Evolutionary conservation across 2,113 vertebrate genomes (phyloP).

Genomic region (Nestor notabilis): DNA sequence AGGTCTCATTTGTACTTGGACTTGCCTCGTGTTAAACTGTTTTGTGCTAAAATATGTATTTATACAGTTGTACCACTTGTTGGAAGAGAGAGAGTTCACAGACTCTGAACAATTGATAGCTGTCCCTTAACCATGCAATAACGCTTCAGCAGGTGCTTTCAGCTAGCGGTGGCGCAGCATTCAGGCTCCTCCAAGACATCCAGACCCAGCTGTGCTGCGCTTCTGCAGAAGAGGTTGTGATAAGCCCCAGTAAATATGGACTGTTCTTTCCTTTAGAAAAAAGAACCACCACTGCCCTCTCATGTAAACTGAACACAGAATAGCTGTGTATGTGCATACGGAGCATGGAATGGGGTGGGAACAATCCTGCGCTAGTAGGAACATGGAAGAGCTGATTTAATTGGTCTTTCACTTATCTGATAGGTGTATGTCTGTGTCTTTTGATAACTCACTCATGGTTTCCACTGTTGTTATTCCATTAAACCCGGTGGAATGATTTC

Average conservation of each 20-base stretch:
- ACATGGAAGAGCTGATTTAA: slow-evolving; percentile 31
- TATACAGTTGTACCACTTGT: slow-evolving; percentile 65
- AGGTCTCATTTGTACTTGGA: slow-evolving; percentile 60
- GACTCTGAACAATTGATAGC: slow-evolving; percentile 40
- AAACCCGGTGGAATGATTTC: slow-evolving; percentile 66
- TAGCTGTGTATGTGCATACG: neutral
- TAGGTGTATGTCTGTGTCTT: slow-evolving; percentile 43
- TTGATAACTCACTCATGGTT: slow-evolving; percentile 38
- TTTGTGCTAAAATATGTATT: slow-evolving; percentile 73
- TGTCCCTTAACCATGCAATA: slow-evolving; percentile 60
- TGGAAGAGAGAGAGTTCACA: slow-evolving; percentile 46
- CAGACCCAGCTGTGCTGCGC: slow-evolving; percentile 39
- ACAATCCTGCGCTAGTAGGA: slow-evolving; percentile 1
- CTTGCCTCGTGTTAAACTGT: slow-evolving; percentile 67
- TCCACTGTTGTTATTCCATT: slow-evolving; percentile 60
- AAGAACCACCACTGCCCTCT: slow-evolving; percentile 62
- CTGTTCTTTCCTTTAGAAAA: slow-evolving; percentile 57
- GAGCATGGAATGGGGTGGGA: slow-evolving; percentile 52
- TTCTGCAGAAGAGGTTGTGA: slow-evolving; percentile 41
- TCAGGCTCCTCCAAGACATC: neutral
- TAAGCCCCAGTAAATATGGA: slow-evolving; percentile 49
- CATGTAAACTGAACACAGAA: neutral
- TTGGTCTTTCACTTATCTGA: slow-evolving; percentile 32
- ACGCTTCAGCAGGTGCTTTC: slow-evolving; percentile 61
- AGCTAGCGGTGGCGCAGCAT: neutral